Evolutionary conservation across 2,888 invertebrate species (phyloP).

Genomic region (Vanessa cardui): DNA sequence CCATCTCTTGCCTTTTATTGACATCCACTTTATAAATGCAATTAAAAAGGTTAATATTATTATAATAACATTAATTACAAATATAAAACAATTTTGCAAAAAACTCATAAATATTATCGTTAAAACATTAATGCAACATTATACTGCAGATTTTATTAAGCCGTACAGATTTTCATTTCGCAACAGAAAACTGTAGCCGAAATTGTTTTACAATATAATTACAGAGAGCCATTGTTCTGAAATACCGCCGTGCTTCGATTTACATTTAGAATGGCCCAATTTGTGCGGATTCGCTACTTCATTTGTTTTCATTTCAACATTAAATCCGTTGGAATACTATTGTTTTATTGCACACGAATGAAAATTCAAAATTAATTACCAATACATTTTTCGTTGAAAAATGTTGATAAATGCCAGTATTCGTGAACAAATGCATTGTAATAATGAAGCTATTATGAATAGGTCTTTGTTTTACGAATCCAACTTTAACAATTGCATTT

Average conservation of each 20-base stretch:
- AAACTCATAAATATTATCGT: not conserved
- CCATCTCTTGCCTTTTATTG: too few relatives aligned
- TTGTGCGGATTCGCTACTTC: constrained; percentile 47
- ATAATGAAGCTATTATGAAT: not conserved
- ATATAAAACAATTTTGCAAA: too few relatives aligned
- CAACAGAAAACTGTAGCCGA: constrained; percentile 48
- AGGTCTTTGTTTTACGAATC: not conserved
- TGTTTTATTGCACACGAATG: constrained; percentile 5
- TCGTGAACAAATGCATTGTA: not conserved
- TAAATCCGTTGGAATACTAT: constrained; percentile 38
- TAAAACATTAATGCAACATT: constrained; percentile 42
- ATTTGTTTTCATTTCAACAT: constrained; percentile 46
- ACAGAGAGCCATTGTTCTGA: constrained; percentile 65
- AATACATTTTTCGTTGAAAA: not conserved
- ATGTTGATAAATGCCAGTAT: not conserved
- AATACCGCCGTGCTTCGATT: constrained; percentile 61
- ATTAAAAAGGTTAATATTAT: too few relatives aligned
- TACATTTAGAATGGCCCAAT: constrained; percentile 68
- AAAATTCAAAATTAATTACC: constrained; percentile 11
- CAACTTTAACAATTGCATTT: too few relatives aligned
- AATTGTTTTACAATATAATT: constrained; percentile 80
- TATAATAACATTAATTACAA: too few relatives aligned
- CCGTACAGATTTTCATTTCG: constrained; percentile 63
- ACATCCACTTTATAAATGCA: too few relatives aligned
- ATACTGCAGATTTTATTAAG: constrained; percentile 57